Conservation (phyloP, 2,888 invertebrate genomes). For the Dorcus parallelipipedus region DNA sequence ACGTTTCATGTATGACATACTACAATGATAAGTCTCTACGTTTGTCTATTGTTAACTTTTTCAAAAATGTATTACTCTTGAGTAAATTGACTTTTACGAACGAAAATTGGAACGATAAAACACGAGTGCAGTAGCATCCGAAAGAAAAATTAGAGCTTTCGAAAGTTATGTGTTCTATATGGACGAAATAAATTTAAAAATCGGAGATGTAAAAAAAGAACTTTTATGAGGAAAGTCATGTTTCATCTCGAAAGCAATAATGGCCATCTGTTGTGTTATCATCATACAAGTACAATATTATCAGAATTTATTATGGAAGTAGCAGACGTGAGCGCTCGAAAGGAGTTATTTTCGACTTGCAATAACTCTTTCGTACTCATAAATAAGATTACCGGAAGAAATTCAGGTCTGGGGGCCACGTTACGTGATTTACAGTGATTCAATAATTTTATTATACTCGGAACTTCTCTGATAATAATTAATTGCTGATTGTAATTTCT, state of each 20-base stretch:
- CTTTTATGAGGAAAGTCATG: constrained; percentile 3
- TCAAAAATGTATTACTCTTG: too few relatives aligned
- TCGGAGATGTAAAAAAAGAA: neutral
- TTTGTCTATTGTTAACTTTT: too few relatives aligned
- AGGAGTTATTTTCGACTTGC: constrained; percentile 33
- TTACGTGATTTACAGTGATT: constrained; percentile 5
- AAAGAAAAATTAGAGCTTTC: too few relatives aligned
- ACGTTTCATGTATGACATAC: too few relatives aligned
- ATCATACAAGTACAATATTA: constrained; percentile 38
- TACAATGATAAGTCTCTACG: too few relatives aligned
- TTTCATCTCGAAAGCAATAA: constrained; percentile 28
- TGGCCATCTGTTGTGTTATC: constrained; percentile 41
- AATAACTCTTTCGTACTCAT: constrained; percentile 38
- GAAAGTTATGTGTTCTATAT: neutral
- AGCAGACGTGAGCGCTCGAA: constrained; percentile 22
- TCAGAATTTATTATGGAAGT: constrained; percentile 36
- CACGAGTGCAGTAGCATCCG: too few relatives aligned
- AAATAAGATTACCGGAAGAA: constrained; percentile 33
- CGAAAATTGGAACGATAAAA: too few relatives aligned
- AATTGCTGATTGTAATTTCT: too few relatives aligned
- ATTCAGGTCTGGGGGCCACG: constrained; percentile 14
- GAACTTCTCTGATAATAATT: neutral
- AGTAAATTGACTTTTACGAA: too few relatives aligned
- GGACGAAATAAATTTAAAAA: neutral
- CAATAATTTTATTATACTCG: neutral